Conservation (phyloP, 2,113 vertebrate species). For the Phainopepla nitens region DNA sequence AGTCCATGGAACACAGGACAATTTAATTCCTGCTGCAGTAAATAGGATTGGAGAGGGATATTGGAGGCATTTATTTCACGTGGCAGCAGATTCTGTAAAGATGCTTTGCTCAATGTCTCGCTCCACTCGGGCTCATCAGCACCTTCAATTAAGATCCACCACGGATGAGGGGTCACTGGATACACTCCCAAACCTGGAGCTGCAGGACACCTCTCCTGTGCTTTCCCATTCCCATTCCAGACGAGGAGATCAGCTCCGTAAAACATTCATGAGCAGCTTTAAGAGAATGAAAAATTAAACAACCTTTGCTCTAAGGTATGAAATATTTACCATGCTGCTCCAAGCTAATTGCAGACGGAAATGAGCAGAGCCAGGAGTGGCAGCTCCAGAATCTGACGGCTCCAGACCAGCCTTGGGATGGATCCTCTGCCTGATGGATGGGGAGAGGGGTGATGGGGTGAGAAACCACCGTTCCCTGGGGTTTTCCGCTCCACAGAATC, state of each 20-base stretch:
- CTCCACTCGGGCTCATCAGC: neutral
- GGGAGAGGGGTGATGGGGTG: neutral
- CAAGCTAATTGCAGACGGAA: constrained; percentile 59
- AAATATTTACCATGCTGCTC: constrained; percentile 68
- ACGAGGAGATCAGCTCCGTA: neutral
- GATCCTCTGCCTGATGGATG: neutral
- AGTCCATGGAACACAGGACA: neutral
- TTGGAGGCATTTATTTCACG: neutral
- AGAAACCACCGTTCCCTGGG: neutral
- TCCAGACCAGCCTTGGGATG: neutral
- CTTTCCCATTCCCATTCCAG: neutral
- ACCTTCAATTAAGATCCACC: neutral
- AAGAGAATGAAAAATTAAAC: constrained; percentile 71
- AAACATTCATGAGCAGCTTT: constrained; percentile 71
- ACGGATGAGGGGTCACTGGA: neutral
- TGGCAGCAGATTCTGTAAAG: neutral
- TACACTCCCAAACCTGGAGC: neutral
- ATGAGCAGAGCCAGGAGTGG: neutral
- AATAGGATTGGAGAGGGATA: neutral
- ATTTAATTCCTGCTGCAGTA: neutral
- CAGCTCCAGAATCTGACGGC: accelerated
- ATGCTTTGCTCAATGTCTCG: neutral
- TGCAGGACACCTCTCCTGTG: neutral
- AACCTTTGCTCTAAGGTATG: constrained; percentile 64
- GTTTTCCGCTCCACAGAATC: neutral